Percentiles rank a stretch among this genome's conserved stretches.
Conservation (phyloP, 2,888 invertebrate genomes). For the Diaphora mendica region DNA sequence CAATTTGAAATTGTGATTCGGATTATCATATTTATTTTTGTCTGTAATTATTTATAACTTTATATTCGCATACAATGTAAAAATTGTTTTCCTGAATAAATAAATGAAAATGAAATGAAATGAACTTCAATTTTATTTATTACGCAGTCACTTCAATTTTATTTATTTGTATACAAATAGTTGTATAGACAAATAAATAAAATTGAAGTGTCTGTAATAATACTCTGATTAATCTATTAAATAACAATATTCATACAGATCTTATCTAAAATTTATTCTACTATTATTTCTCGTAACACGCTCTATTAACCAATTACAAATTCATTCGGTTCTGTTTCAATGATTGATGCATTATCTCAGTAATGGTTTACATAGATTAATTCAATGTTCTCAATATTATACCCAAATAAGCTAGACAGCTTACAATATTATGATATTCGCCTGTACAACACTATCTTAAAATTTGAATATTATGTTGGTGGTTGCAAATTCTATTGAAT, state of each 20-base stretch:
- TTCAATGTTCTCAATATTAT: neutral
- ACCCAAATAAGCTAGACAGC: neutral
- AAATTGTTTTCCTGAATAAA: no score
- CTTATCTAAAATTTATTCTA: neutral
- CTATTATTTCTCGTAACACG: neutral
- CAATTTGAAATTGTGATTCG: no score
- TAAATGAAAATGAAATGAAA: no score
- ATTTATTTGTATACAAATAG: no score
- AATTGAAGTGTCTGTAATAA: no score
- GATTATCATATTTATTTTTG: no score
- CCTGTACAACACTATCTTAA: neutral
- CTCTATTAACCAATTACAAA: neutral
- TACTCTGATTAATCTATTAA: neutral
- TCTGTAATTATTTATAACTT: no score
- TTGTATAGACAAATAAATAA: no score
- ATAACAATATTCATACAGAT: neutral
- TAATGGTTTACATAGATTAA: constrained; percentile 6
- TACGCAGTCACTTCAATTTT: no score
- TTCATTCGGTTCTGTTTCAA: neutral
- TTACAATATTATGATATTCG: neutral
- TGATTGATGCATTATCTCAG: neutral
- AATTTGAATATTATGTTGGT: constrained; percentile 4
- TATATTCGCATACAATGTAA: no score
- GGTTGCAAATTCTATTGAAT: neutral
- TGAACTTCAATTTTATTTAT: no score